phyloP scores from a whole-genome alignment of 2,888 invertebrate genomes.

The Eristalis tenax region DNA sequence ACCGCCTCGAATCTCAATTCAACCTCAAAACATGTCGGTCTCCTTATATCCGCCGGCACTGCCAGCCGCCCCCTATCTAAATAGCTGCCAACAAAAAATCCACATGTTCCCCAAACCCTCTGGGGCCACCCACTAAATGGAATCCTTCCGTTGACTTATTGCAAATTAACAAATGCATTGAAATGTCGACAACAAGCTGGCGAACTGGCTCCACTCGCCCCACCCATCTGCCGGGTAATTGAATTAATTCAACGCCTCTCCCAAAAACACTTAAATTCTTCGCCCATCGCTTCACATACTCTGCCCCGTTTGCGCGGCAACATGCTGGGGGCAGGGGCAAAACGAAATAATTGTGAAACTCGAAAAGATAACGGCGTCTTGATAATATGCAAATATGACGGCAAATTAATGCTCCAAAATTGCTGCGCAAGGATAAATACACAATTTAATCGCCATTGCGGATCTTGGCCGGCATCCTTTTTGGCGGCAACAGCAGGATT shows the following conservation, averaged over 20 bases:
- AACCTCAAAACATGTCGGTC: conserved; percentile 18
- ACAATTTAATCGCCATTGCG: conserved; percentile 68
- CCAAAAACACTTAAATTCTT: conserved; percentile 26
- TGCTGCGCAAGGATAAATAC: conserved; percentile 67
- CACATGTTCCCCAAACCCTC: neutral
- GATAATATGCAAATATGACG: conserved; percentile 71
- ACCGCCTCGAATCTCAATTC: neutral
- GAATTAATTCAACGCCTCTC: conserved; percentile 60
- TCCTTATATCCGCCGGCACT: conserved; percentile 5
- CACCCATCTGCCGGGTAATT: conserved; percentile 44
- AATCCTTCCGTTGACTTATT: conserved; percentile 35
- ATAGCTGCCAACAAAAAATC: conserved; percentile 46
- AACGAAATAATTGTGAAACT: conserved; percentile 65
- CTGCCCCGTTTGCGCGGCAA: no score
- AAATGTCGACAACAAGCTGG: conserved; percentile 51
- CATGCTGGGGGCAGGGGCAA: neutral
- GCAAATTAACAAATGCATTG: conserved; percentile 66
- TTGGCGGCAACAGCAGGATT: neutral
- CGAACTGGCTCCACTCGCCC: conserved; percentile 14
- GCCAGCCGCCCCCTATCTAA: conserved; percentile 10
- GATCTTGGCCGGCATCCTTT: conserved; percentile 22
- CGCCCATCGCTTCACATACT: neutral
- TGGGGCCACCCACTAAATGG: neutral
- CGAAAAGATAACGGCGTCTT: conserved; percentile 64
- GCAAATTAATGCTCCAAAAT: conserved; percentile 70